Conservation (phyloP, 2,888 invertebrate genomes). For the Acleris cristana region DNA sequence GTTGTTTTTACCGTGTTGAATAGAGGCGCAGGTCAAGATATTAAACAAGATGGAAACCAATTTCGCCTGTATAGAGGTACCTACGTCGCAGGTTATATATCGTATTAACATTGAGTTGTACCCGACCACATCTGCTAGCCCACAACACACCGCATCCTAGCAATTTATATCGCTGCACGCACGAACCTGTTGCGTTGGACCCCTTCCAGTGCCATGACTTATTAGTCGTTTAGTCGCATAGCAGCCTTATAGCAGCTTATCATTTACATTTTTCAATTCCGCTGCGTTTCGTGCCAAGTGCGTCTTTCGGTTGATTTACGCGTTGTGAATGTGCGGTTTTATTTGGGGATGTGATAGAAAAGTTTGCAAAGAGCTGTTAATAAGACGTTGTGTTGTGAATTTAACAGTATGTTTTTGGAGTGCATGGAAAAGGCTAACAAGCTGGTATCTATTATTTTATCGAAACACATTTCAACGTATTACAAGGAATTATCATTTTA, state of each 20-base stretch:
- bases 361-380: neutral
- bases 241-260: conserved; percentile 69
- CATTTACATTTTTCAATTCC: conserved; percentile 82
- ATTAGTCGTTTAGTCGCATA: conserved; percentile 73
- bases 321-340: conserved; percentile 11
- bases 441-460: too few species aligned
- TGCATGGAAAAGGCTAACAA: too few species aligned
- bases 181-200: conserved; percentile 77
- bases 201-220: conserved; percentile 65
- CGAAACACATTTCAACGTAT: too few species aligned
- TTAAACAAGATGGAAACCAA: too few species aligned
- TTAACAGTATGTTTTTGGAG: neutral
- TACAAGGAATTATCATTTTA: too few species aligned
- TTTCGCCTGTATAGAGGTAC: neutral
- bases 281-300: conserved; percentile 67
- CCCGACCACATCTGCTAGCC: conserved; percentile 50
- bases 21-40: too few species aligned
- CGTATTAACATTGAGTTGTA: conserved; percentile 13
- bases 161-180: conserved; percentile 57
- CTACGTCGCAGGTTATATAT: neutral
- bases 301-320: conserved; percentile 46
- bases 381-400: neutral
- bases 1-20: too few species aligned
- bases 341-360: conserved; percentile 14
- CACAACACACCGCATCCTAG: conserved; percentile 56